Conservation (phyloP, 2,797 vertebrate species). For the Echiichthys vipera region DNA sequence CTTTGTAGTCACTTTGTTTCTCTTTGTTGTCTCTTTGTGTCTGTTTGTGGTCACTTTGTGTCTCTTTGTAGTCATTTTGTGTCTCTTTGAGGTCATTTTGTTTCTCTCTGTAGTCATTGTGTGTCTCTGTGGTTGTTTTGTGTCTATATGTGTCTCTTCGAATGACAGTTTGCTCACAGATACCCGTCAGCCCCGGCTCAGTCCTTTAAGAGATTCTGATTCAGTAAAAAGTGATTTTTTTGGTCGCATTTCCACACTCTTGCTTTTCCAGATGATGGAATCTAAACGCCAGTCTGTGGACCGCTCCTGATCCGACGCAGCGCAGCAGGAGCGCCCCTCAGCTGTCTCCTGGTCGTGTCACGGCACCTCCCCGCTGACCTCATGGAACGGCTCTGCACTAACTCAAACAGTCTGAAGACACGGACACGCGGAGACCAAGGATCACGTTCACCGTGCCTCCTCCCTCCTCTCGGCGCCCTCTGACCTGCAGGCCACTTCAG, state of each 20-base stretch:
- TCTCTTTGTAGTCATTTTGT: no score
- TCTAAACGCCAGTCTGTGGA: not conserved
- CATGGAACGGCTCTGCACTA: conserved; percentile 63
- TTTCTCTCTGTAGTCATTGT: no score
- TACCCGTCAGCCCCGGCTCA: not conserved
- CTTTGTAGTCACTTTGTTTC: no score
- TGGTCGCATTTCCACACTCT: not conserved
- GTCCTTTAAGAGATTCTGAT: not conserved
- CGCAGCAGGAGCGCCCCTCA: conserved; percentile 53
- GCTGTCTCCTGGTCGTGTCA: conserved; percentile 69
- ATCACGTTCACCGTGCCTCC: conserved; percentile 44
- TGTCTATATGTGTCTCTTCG: no score
- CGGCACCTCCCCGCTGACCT: conserved; percentile 64
- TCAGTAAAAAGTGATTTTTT: not conserved
- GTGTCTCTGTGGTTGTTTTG: no score
- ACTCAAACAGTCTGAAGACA: conserved; percentile 46
- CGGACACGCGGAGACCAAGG: conserved; percentile 44
- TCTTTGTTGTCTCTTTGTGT: no score
- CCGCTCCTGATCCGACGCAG: not conserved
- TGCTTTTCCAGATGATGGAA: not conserved
- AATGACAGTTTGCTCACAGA: not conserved
- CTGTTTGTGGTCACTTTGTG: no score
- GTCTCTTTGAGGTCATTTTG: no score
- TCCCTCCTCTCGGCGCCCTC: conserved; percentile 22
- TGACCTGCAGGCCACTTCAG: conserved; percentile 8